phyloP scores from a whole-genome alignment of 2,888 invertebrate genomes.

The Dorcus parallelipipedus region DNA sequence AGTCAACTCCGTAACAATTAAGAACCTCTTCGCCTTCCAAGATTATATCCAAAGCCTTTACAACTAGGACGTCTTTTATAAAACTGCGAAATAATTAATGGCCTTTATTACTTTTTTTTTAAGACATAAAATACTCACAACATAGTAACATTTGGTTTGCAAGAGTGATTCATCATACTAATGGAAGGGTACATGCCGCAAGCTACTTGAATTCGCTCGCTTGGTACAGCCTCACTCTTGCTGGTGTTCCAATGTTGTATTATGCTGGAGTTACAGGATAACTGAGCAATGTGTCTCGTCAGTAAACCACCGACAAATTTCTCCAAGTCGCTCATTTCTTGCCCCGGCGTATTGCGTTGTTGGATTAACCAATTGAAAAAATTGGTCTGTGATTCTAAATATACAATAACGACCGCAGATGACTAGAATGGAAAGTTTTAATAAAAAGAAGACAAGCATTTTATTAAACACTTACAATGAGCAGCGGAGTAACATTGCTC shows the following conservation, averaged over 20 bases:
- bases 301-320: conserved; percentile 61
- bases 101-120: neutral
- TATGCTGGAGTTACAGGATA: conserved; percentile 52
- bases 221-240: conserved; percentile 32
- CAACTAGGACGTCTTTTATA: conserved; percentile 65
- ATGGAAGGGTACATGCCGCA: conserved; percentile 83
- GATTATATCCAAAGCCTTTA: conserved; percentile 66
- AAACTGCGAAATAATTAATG: conserved; percentile 53
- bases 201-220: conserved; percentile 54
- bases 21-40: conserved; percentile 66
- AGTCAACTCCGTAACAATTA: conserved; percentile 84
- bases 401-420: conserved; percentile 63
- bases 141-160: conserved; percentile 76
- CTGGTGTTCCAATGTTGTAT: conserved; percentile 38
- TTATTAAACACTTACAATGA: conserved; percentile 55
- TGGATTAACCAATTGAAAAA: conserved; percentile 59
- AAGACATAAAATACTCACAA: conserved; percentile 51
- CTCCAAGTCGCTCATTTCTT: conserved; percentile 28
- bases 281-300: conserved; percentile 74
- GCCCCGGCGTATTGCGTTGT: conserved; percentile 39
- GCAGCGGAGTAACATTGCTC: conserved; percentile 63
- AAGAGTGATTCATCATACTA: conserved; percentile 92
- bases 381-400: conserved; percentile 61
- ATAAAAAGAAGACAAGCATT: conserved; percentile 1
- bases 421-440: conserved; percentile 51